A percentile compares a stretch with the other conserved stretches of the same genome.
phyloP scores from a whole-genome alignment of 2,888 invertebrate genomes.

The Cryptus armator region DNA sequence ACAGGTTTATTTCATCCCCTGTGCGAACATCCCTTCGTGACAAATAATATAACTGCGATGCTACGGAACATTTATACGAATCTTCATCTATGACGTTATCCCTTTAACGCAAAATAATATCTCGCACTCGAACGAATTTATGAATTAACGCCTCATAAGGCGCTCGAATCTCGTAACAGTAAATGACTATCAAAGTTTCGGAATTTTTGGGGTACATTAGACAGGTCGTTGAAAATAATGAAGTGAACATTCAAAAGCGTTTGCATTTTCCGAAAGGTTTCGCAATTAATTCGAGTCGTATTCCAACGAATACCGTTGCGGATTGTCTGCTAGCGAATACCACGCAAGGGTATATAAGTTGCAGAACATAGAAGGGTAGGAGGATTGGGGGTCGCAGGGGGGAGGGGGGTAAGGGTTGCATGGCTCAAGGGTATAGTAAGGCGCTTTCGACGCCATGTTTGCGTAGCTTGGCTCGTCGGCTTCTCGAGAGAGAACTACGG shows the following conservation, averaged over 20 bases:
- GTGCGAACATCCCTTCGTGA: slow-evolving; percentile 50
- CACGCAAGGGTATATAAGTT: slow-evolving; percentile 36
- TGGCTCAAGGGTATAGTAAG: slow-evolving; percentile 75
- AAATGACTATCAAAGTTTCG: slow-evolving; percentile 4
- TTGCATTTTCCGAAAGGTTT: slow-evolving; percentile 43
- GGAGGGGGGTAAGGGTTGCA: slow-evolving; percentile 75
- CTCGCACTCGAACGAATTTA: slow-evolving; percentile 45
- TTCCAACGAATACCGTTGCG: slow-evolving; percentile 32
- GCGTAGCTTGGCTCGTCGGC: slow-evolving; percentile 75
- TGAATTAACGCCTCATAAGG: slow-evolving; percentile 26
- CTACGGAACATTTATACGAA: slow-evolving; percentile 3
- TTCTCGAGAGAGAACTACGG: slow-evolving; percentile 66
- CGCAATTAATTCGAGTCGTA: slow-evolving; percentile 44
- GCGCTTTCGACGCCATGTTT: slow-evolving; percentile 80
- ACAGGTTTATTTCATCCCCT: slow-evolving; percentile 74
- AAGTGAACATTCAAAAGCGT: slow-evolving; percentile 56
- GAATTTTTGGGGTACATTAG: slow-evolving; percentile 54
- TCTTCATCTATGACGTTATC: slow-evolving; percentile 12
- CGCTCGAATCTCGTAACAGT: slow-evolving; percentile 17
- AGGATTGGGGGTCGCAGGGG: slow-evolving; percentile 3
- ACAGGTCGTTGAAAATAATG: slow-evolving; percentile 53
- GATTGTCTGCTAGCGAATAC: slow-evolving; percentile 65
- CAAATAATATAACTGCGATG: background rate
- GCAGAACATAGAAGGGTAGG: slow-evolving; percentile 35
- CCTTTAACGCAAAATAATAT: slow-evolving; percentile 33